Evolutionary conservation across 1,140 invertebrate genomes (phyloP), one percentile per base, ranked within the genome.

Genomic region (Hyles euphorbiae): DNA sequence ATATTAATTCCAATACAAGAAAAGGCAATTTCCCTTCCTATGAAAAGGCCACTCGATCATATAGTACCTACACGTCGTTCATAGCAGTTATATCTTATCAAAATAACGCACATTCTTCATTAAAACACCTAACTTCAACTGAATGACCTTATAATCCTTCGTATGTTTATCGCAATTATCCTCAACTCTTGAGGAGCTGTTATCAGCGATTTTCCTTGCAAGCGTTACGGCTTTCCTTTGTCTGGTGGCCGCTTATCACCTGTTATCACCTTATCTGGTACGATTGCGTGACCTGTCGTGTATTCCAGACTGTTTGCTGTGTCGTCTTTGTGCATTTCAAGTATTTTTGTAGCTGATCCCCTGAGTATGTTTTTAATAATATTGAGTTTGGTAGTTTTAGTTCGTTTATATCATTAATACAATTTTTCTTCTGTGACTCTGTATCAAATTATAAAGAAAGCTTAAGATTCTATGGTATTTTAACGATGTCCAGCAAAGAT

Each of bases 241-340:
- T 81, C 72, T 22, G 47, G n/a, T 11, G 6, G 47, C 11, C 6
- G 58, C 59, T 68, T 65, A 72, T 56, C 62, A 22, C 11, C 11
- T 22, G 67, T 64, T 76, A 80, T 78, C 77, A 72, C 55, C 9
- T 54, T 54, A 54, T 54, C 51, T 34, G 55, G 43, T 49, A 81
- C 78, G 79, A 76, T 65, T 66, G 54, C 72, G 61, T 81, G 80
- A 79, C 80, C 80, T 76, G 68, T 72, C 75, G 70, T 59, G 55
- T 36, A 32, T 51, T 61, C 64, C n/a, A 10, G 22, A 34, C 34
- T 36, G 2, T n/a, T 5, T 6, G 0, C 22, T 48, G 11, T 48
- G 11, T 2, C 44, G 9, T 3, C 44, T 5, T 10, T 10, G 11
- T 9, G 44, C 47, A 48, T 22, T 48, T 11, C 5, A 48, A 10